These are phyloP conservation scores for Tubulanus polymorphus DNA, from an alignment of 2,888 invertebrate species.

Conservation along the genomic window DNA sequence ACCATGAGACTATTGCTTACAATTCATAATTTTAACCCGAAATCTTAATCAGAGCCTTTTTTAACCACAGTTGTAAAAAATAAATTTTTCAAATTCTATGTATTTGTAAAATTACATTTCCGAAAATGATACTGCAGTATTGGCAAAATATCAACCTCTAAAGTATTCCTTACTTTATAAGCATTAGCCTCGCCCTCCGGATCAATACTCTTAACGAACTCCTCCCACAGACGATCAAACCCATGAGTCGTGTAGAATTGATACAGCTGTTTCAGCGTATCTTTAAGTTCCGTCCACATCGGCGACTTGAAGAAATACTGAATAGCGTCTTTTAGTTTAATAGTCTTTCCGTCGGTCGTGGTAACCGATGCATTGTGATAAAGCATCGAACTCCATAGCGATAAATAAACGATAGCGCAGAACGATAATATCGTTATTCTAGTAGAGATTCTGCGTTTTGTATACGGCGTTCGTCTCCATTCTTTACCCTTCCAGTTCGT, in stretches of 20 bases:
- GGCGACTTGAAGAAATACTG: conserved; percentile 75
- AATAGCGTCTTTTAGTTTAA: conserved; percentile 81
- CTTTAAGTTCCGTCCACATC: conserved; percentile 71
- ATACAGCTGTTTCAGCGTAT: conserved; percentile 67
- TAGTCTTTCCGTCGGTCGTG: conserved; percentile 74
- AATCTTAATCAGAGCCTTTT: too few relatives aligned
- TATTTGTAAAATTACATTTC: too few relatives aligned
- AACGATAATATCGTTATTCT: conserved; percentile 62
- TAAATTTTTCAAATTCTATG: too few relatives aligned
- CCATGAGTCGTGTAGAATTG: conserved; percentile 78
- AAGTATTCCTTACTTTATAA: conserved; percentile 32
- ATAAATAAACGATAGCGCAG: conserved; percentile 66
- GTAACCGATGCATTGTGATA: conserved; percentile 66
- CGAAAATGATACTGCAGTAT: too few relatives aligned
- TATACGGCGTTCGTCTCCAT: conserved; percentile 58
- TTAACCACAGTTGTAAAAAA: too few relatives aligned
- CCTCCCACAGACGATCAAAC: conserved; percentile 82
- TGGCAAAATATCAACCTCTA: too few relatives aligned
- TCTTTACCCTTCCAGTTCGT: conserved; percentile 69
- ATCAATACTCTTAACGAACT: conserved; percentile 80
- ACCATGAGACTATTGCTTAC: too few relatives aligned
- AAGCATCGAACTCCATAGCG: conserved; percentile 73
- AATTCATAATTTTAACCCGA: too few relatives aligned
- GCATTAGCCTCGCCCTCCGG: conserved; percentile 88
- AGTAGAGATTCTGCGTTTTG: conserved; percentile 19